Conservation (phyloP, 1,140 invertebrate species). For the Aphaenogaster ashmeadi region DNA sequence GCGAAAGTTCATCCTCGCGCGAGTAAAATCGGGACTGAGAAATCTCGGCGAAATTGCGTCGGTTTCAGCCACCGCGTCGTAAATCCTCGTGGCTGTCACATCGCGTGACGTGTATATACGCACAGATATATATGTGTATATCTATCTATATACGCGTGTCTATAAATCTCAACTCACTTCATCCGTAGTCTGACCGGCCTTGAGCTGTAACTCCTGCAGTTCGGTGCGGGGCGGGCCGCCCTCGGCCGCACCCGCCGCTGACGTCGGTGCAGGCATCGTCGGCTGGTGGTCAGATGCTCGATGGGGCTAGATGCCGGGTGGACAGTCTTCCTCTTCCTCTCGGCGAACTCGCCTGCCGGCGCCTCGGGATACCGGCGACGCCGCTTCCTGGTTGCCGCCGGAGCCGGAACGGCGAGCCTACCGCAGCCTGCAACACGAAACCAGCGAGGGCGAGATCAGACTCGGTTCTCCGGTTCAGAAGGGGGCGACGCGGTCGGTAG, state of each 20-base stretch:
- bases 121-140: not conserved
- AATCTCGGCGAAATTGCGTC: conserved; percentile 10
- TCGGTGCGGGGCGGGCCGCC: conserved; percentile 94
- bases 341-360: not conserved
- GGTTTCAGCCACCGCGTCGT: not conserved
- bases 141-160: not conserved
- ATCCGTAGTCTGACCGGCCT: conserved; percentile 95
- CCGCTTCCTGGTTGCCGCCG: conserved; percentile 7
- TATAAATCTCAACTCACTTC: conserved; percentile 89
- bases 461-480: not conserved
- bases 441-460: conserved; percentile 5
- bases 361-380: not conserved
- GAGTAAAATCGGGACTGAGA: not conserved
- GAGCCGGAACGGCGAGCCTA: not conserved
- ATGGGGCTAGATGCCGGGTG: conserved; percentile 18
- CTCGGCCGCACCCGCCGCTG: conserved; percentile 87
- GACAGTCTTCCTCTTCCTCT: conserved; percentile 11
- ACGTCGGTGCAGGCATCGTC: conserved; percentile 89
- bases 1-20: conserved; percentile 4
- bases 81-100: conserved; percentile 42
- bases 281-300: conserved; percentile 57
- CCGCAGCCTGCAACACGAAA: conserved; percentile 44
- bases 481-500: not conserved
- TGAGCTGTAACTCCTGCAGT: conserved; percentile 96
- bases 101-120: not conserved